Conservation (phyloP, 2,888 invertebrate genomes). For the Lasioglossum marginatum region DNA sequence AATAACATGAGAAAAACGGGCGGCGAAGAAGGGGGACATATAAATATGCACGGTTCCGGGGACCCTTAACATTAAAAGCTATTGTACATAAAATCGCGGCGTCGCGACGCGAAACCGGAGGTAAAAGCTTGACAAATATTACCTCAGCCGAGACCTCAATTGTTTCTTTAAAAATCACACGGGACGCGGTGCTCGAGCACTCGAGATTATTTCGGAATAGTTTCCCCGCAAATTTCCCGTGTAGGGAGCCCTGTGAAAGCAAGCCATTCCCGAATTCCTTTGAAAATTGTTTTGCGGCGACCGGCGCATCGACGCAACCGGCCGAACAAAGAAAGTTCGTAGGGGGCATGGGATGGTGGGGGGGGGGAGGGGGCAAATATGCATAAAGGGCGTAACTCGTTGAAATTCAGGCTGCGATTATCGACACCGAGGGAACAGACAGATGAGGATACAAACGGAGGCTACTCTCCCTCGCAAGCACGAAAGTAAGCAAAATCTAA, state of each 20-base stretch:
- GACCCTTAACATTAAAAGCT: not conserved
- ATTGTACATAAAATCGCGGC: slow-evolving; percentile 3
- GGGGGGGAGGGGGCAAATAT: slow-evolving; percentile 24
- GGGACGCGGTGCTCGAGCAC: not conserved
- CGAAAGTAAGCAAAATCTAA: slow-evolving; percentile 66
- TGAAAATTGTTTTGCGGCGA: slow-evolving; percentile 46
- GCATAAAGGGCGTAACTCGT: slow-evolving; percentile 54
- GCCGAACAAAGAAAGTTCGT: slow-evolving; percentile 36
- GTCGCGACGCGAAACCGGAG: not conserved
- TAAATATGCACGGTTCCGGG: not conserved
- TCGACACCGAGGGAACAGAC: slow-evolving; percentile 42
- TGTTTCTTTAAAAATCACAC: slow-evolving; percentile 31
- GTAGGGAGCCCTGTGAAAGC: slow-evolving; percentile 15
- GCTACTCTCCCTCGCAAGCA: slow-evolving; percentile 41
- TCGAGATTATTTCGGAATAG: slow-evolving; percentile 48
- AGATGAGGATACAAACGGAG: slow-evolving; percentile 40
- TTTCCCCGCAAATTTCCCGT: slow-evolving; percentile 18
- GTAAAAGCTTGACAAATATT: slow-evolving; percentile 4
- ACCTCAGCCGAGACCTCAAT: slow-evolving; percentile 1
- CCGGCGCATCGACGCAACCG: slow-evolving; percentile 33
- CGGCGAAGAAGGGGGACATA: not conserved
- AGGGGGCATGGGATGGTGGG: no score
- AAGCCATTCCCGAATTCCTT: slow-evolving; percentile 40
- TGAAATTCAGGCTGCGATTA: slow-evolving; percentile 61
- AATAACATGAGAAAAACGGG: not conserved